Conservation (phyloP, 2,888 invertebrate genomes). For the Diarsia dahlii region DNA sequence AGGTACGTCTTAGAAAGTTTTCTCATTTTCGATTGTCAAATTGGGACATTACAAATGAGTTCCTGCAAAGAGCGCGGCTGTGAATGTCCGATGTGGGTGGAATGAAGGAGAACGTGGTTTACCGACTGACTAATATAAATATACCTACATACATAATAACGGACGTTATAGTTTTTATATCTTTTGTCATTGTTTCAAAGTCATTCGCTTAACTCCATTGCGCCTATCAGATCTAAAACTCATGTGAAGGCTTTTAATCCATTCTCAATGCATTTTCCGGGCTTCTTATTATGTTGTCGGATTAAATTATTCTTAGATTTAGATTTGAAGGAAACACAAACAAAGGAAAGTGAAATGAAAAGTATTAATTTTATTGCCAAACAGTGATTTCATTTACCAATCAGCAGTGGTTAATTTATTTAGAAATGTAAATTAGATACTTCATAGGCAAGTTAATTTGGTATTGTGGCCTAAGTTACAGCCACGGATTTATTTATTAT, state of each 20-base stretch:
- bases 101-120: conserved; percentile 71
- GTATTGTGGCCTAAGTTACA: neutral
- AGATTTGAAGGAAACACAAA: conserved; percentile 21
- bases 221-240: conserved; percentile 24
- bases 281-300: neutral
- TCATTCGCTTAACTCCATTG: conserved; percentile 13
- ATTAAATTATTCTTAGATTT: conserved; percentile 8
- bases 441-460: conserved; percentile 1
- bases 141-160: conserved; percentile 54
- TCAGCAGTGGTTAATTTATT: neutral
- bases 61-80: conserved; percentile 53
- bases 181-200: conserved; percentile 39
- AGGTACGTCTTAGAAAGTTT: conserved; percentile 43
- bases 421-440: conserved; percentile 7
- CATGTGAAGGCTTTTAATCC: conserved; percentile 4
- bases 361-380: conserved; percentile 13
- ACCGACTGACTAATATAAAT: conserved; percentile 51
- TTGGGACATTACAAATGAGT: conserved; percentile 62
- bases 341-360: conserved; percentile 21
- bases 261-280: conserved; percentile 15
- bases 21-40: conserved; percentile 45
- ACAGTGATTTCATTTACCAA: conserved; percentile 29
- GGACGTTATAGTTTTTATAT: conserved; percentile 49
- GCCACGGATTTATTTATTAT: neutral
- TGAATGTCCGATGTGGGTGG: conserved; percentile 71